Evolutionary conservation across 2,888 invertebrate species (phyloP), one percentile per base, ranked within the genome.

Genomic region (Lasioglossum morio): DNA sequence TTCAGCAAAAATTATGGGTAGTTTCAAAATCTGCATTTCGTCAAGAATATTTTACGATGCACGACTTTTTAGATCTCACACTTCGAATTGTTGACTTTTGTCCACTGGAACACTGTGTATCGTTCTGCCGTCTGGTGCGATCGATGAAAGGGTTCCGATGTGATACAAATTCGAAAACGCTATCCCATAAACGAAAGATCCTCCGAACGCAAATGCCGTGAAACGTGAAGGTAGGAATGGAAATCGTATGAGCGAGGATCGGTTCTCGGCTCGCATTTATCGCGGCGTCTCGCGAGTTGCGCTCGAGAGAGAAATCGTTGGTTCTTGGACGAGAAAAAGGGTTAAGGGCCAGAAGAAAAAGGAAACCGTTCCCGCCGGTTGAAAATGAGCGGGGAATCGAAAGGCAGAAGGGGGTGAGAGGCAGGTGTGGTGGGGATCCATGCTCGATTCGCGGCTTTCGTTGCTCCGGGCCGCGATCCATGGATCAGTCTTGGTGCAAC

Each of bases 401-500:
- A 82, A 86, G 82, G 79, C 79, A 86, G 91, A 88, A 88, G 89
- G 90, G 86, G 91, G 84, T 88, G 92, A 88, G 87, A 87, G 89
- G 86, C 90, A 90, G 90, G 91, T 88, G 88, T 87, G 90, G 92
- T 90, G 90, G 85, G 85, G 91, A 89, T 88, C 85, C 75, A 72
- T 79, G 90, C 63, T 84, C 89, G 89, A 88, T 88, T 86, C 81
- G 77, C 76, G 86, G 90, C 82, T 89, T 86, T 88, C 87, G 81
- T 88, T 84, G 73, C 76, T 78, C 23, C 81, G 69, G n/a, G 72
- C 69, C 69, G 27, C 91, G 92, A 90, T 91, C 89, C 90, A 87
- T 90, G 88, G 91, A 91, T 93, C 93, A 93, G 93, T 94, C 93
- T 88, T 82, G 86, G 85, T 90, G 89, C 89, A 89, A 86, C 91